Conservation (phyloP, 2,797 vertebrate genomes). For the Coilia nasus region DNA sequence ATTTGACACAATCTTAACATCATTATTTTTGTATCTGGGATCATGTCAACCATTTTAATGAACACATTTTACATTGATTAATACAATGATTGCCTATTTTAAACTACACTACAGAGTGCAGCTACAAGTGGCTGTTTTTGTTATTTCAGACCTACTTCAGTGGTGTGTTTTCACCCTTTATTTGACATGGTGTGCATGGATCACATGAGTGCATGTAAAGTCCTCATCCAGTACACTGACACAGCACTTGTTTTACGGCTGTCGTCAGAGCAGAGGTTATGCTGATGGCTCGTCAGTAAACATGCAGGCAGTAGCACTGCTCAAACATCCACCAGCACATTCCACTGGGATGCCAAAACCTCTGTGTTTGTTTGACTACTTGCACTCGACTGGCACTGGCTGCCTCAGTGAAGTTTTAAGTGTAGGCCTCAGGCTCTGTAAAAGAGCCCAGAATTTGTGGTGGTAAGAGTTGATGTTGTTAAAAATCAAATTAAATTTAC, state of each 20-base stretch:
- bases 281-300: slow-evolving; percentile 45
- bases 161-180: neutral
- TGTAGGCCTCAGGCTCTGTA: neutral
- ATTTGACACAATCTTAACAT: too few species aligned
- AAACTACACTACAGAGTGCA: too few species aligned
- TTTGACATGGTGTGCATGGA: neutral
- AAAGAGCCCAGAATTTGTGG: neutral
- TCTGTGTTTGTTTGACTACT: slow-evolving; percentile 37
- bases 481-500: neutral
- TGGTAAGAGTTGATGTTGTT: neutral
- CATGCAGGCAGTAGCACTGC: slow-evolving; percentile 37
- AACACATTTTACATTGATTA: neutral
- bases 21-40: too few species aligned
- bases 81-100: neutral
- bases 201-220: neutral
- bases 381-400: slow-evolving; percentile 9
- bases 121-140: neutral
- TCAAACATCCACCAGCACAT: slow-evolving; percentile 24
- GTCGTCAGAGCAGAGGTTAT: neutral
- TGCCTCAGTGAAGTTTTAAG: neutral
- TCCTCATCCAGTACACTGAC: neutral
- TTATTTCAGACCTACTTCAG: neutral
- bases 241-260: neutral
- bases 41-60: neutral
- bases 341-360: slow-evolving; percentile 39